Evolutionary conservation across 2,113 vertebrate genomes (phyloP).

Genomic region (Malurus alboscapulatus): DNA sequence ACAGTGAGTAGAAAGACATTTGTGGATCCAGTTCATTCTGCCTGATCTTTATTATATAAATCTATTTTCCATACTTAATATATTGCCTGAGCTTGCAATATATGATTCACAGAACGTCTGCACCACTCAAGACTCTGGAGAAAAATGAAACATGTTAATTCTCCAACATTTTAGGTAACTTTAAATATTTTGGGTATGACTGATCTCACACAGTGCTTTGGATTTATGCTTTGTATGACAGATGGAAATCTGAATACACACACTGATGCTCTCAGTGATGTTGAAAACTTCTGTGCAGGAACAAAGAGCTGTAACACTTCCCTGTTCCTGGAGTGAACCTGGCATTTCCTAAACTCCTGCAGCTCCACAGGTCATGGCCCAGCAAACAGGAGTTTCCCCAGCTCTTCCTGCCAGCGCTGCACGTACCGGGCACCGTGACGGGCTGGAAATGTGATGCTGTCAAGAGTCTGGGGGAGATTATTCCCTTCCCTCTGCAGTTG

Average conservation of each 20-base stretch:
- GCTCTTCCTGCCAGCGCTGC: neutral
- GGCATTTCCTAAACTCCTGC: neutral
- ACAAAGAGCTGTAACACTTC: neutral
- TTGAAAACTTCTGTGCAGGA: neutral
- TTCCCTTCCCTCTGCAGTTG: neutral
- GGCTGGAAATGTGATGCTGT: neutral
- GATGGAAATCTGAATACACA: neutral
- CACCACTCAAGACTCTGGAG: neutral
- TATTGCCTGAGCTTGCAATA: neutral
- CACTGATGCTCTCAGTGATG: neutral
- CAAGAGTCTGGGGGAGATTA: neutral
- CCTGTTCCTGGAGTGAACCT: neutral
- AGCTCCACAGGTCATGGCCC: neutral
- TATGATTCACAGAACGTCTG: neutral
- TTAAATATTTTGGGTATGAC: neutral
- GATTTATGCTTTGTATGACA: neutral
- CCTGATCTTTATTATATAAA: slow-evolving; percentile 30
- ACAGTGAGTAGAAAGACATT: slow-evolving; percentile 26
- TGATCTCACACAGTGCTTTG: neutral
- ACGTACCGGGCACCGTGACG: neutral
- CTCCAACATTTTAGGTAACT: neutral
- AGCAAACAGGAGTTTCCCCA: slow-evolving; percentile 18
- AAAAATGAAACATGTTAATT: neutral
- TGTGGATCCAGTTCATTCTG: slow-evolving; percentile 57
- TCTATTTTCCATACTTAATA: slow-evolving; percentile 29